Evolutionary conservation across 2,113 vertebrate genomes (phyloP), one percentile per base, ranked within the genome.

Genomic region (Burhinus bistriatus): DNA sequence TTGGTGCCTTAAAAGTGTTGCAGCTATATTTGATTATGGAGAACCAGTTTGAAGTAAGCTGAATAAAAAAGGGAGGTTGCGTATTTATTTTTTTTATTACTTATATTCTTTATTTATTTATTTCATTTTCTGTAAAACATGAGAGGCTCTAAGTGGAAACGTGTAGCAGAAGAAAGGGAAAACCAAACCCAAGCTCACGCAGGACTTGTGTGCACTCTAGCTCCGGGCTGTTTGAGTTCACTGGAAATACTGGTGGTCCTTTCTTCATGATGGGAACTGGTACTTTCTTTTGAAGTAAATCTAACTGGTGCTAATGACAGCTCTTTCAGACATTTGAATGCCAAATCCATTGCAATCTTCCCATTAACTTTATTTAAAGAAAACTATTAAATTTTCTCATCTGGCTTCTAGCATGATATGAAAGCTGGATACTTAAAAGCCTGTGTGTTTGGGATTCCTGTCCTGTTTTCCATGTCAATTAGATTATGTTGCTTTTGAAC

Each of bases 401-500:
- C 30, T 92, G 76, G 32, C 32, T 93, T 79, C 25, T 71, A 79
- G 38, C 20, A 18, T 32, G 26, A 45, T 86, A 45, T 76, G 49
- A 61, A 76, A 83, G 25, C 27, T 70, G 54, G 26, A 80, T 55
- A 30, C 83, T 94, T 76, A 72, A 47, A 84, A 87, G 49, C 66
- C 32, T 88, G 18, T 58, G 34, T 38, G 38, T 82, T 94, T 47
- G 75, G 76, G 82, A 92, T 96, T 94, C 58, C 58, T 82, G 45
- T 95, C 29, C 54, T 70, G 68, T 96, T 90, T 89, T 93, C 47
- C 69, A 23, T 8, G 49, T 94, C 87, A 84, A 26, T 96, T 96
- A 54, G 91, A 89, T 95, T 95, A 88, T 10, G 15, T 82, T 84
- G 68, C 72, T 91, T 96, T 96, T 92, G 57, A 91, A 80, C 34